Conservation (phyloP, 2,888 invertebrate genomes). For the Abrostola tripartita region DNA sequence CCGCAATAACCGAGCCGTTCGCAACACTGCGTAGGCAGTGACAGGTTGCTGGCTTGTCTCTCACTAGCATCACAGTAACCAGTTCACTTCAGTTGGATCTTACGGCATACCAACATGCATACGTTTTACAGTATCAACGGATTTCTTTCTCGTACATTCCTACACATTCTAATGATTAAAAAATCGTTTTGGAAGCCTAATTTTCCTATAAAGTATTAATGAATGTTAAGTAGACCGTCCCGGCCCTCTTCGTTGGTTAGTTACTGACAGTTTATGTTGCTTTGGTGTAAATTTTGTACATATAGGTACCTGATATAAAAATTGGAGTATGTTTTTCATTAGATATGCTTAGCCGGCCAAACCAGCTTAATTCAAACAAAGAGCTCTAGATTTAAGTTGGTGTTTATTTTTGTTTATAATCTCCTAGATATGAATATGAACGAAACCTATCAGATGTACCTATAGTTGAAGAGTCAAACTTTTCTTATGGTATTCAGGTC, state of each 20-base stretch:
- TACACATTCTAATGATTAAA: conserved; percentile 34
- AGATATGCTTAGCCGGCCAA: too few species aligned
- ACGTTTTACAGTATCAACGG: conserved; percentile 26
- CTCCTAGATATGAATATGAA: too few species aligned
- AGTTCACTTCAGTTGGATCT: conserved; percentile 35
- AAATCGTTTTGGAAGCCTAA: conserved; percentile 35
- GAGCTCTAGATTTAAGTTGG: too few species aligned
- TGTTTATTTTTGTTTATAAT: too few species aligned
- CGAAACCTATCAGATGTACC: too few species aligned
- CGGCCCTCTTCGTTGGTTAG: conserved; percentile 19
- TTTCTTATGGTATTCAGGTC: too few species aligned
- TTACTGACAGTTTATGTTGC: conserved; percentile 35
- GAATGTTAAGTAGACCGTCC: conserved; percentile 43
- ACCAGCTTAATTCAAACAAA: too few species aligned
- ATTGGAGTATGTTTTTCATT: too few species aligned
- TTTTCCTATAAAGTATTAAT: conserved; percentile 52
- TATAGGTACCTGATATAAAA: conserved; percentile 33
- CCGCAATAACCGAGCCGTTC: conserved; percentile 40
- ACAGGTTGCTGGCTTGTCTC: conserved; percentile 53
- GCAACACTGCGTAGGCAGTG: conserved; percentile 52
- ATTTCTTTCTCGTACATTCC: conserved; percentile 47
- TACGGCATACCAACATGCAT: conserved; percentile 34
- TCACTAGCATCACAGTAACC: conserved; percentile 43
- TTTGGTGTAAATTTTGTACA: conserved; percentile 30
- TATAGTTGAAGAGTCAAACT: too few species aligned